Evolutionary conservation across 2,797 vertebrate species (phyloP), one percentile per base, ranked within the genome.

Genomic region (Menidia menidia): DNA sequence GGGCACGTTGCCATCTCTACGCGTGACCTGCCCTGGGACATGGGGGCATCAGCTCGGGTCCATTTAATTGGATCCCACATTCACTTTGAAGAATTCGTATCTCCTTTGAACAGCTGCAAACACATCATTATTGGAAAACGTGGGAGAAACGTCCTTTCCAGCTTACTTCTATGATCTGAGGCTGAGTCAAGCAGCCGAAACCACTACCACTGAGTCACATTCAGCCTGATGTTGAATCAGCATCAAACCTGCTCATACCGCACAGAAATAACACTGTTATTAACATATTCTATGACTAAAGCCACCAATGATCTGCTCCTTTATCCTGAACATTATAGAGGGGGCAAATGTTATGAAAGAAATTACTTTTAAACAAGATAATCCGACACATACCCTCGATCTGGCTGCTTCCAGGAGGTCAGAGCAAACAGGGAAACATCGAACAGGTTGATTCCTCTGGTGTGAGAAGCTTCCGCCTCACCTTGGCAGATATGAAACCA

Each of bases 391-490:
- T 68, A 87, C 73, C 76, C 31, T 60, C 44, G 64, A 73, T 66
- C 41, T 4, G 67, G 68, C 63, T 70, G 83, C 9, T 66, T 64
- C 14, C 75, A 82, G 82, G 73, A 76, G 77, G 58, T 72, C 63
- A 19, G 48, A 33, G 66, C 60, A 57, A 78, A 79, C 75, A 53
- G 50, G 77, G 79, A 77, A 81, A 59, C 71, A 73, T 65, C 11
- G 42, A 81, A 56, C 78, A 81, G 82, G 77, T 87, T 56, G 61
- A 71, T 70, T 78, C 81, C 63, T 81, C 73, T 56, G 35, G 47
- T 31, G 43, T 44, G 45, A 78, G 69, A 50, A 25, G 79, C 85
- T 93, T 92, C 92, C 92, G 91, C 84, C 77, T 92, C 92, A 93
- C 92, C 92, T 92, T 86, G 73, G 71, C 73, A 72, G 32, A 84